A percentile compares a stretch with the other conserved stretches of the same genome.
Evolutionary conservation across 1,140 invertebrate genomes (phyloP).

Genomic region (Caenorhabditis inopinata): DNA sequence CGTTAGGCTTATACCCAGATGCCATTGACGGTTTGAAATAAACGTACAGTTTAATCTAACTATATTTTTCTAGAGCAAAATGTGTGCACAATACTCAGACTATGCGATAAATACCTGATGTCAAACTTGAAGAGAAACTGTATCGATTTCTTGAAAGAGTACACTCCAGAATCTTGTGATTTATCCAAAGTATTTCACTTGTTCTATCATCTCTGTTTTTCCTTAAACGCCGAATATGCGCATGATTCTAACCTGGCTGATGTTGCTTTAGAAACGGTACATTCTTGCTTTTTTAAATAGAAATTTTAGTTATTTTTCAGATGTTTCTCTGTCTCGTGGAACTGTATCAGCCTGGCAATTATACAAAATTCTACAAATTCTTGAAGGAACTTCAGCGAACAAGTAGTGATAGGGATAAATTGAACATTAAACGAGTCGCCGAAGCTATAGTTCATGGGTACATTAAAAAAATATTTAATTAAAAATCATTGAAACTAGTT

Average conservation of each 20-base stretch:
- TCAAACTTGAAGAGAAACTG: background rate
- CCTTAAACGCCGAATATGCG: background rate
- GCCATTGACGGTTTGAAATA: background rate
- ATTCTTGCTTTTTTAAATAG: background rate
- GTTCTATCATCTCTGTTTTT: background rate
- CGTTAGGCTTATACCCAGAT: background rate
- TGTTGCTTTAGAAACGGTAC: background rate
- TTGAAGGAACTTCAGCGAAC: background rate
- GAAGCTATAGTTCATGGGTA: slow-evolving; percentile 1
- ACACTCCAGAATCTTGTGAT: background rate
- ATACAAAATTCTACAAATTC: background rate
- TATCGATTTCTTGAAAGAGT: background rate
- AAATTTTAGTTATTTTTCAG: background rate
- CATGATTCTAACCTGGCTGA: background rate
- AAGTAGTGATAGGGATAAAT: background rate
- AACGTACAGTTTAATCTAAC: no score
- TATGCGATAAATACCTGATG: slow-evolving; percentile 13
- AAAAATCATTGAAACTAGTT: no score
- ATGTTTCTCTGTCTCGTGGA: background rate
- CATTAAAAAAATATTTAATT: no score
- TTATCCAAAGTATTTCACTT: background rate
- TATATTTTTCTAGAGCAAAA: background rate
- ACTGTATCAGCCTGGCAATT: background rate
- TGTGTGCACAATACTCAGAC: background rate
- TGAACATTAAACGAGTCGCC: background rate